Conservation (phyloP, 2,888 invertebrate genomes). For the Rhorus exstirpatorius region DNA sequence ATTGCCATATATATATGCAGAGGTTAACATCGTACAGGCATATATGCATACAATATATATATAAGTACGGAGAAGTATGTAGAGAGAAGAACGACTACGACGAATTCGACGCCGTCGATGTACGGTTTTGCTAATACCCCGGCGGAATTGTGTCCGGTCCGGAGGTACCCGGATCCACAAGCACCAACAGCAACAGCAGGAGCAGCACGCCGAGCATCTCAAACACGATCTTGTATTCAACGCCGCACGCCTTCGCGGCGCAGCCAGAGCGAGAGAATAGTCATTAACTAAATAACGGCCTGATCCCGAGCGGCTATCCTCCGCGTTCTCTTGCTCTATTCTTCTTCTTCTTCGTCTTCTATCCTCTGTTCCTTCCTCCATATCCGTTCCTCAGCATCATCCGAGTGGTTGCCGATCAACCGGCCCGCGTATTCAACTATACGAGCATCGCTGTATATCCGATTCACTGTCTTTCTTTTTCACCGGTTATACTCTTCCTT, state of each 20-base stretch:
- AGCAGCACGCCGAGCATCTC: slow-evolving; percentile 83
- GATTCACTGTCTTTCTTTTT: not conserved
- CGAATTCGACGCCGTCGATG: slow-evolving; percentile 65
- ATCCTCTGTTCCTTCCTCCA: slow-evolving; percentile 30
- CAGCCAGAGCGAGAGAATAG: slow-evolving; percentile 84
- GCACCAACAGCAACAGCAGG: slow-evolving; percentile 71
- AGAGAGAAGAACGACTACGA: slow-evolving; percentile 63
- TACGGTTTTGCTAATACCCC: slow-evolving; percentile 68
- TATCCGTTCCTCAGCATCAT: slow-evolving; percentile 29
- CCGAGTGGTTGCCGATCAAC: slow-evolving; percentile 7
- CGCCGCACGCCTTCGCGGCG: slow-evolving; percentile 75
- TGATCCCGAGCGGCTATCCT: slow-evolving; percentile 75
- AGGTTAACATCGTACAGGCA: slow-evolving; percentile 67
- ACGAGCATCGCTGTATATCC: not conserved
- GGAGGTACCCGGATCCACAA: slow-evolving; percentile 74
- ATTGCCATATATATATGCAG: slow-evolving; percentile 12
- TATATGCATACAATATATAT: slow-evolving; percentile 78
- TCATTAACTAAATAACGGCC: slow-evolving; percentile 86
- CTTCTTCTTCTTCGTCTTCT: slow-evolving; percentile 45
- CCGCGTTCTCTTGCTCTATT: slow-evolving; percentile 50
- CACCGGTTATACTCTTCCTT: not conserved
- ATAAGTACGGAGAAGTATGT: slow-evolving; percentile 21
- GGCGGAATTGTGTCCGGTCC: slow-evolving; percentile 73
- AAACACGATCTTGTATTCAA: slow-evolving; percentile 86
- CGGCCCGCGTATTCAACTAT: not conserved